These are phyloP conservation scores for Eristalis arbustorum DNA, from an alignment of 2,888 invertebrate species.

Conservation along the genomic window DNA sequence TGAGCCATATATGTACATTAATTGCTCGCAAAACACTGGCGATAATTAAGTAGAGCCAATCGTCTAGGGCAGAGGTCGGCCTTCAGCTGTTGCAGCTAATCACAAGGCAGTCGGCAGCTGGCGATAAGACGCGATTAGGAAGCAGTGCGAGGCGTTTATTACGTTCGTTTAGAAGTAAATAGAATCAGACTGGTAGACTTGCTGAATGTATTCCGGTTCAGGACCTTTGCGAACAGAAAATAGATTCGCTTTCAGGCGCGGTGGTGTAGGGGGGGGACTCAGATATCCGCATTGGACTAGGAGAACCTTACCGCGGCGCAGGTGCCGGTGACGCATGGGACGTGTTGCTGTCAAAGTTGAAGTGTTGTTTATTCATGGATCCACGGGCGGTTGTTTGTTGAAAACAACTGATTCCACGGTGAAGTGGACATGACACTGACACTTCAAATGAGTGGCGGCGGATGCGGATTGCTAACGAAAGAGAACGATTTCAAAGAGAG, in stretches of 20 bases:
- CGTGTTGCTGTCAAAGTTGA: not conserved
- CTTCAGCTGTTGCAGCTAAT: not conserved
- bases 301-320: not conserved
- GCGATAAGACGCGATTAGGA: conserved; percentile 2
- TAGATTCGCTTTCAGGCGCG: not conserved
- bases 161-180: not conserved
- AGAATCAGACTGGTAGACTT: not conserved
- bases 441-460: not conserved
- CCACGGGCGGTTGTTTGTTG: conserved; percentile 10
- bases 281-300: no score
- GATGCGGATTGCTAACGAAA: not conserved
- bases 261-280: no score
- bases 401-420: conserved; percentile 5
- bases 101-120: not conserved
- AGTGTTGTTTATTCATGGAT: not conserved
- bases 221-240: not conserved
- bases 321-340: not conserved
- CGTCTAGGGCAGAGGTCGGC: not conserved
- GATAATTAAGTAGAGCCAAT: conserved; percentile 9
- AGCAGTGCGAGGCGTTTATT: not conserved
- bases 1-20: not conserved
- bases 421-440: conserved; percentile 28
- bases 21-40: not conserved
- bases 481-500: not conserved
- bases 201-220: not conserved